phyloP scores from a whole-genome alignment of 2,888 invertebrate genomes.

The Molorchus minor region DNA sequence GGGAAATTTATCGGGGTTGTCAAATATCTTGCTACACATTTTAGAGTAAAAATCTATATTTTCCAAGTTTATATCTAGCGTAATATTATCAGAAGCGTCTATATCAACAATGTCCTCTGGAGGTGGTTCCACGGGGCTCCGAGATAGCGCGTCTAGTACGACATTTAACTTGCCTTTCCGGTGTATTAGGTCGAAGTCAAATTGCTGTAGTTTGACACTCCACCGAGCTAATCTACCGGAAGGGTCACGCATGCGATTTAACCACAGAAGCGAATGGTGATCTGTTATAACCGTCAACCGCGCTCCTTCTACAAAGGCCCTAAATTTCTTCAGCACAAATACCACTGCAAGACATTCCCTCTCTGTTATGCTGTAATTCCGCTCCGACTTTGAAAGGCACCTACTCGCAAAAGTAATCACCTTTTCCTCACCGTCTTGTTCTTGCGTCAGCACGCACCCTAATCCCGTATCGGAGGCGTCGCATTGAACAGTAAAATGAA shows the following conservation, averaged over 20 bases:
- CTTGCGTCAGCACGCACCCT: constrained; percentile 24
- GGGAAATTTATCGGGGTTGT: constrained; percentile 23
- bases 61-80: constrained; percentile 10
- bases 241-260: constrained; percentile 14
- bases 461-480: constrained; percentile 46
- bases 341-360: too few species aligned
- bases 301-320: too few species aligned
- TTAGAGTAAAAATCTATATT: constrained; percentile 27
- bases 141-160: constrained; percentile 25
- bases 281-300: constrained; percentile 19
- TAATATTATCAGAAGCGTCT: neutral
- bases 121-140: too few species aligned
- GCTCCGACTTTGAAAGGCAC: too few species aligned
- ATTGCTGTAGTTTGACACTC: constrained; percentile 25
- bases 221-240: constrained; percentile 24
- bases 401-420: too few species aligned
- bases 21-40: constrained; percentile 22
- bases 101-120: too few species aligned
- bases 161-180: constrained; percentile 24
- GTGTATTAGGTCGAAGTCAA: constrained; percentile 30
- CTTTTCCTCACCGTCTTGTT: constrained; percentile 31
- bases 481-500: constrained; percentile 37
- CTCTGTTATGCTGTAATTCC: too few species aligned
- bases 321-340: too few species aligned
- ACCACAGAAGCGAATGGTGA: constrained; percentile 2